phyloP scores from a whole-genome alignment of 2,113 vertebrate species.

The Nyctibius bracteatus region DNA sequence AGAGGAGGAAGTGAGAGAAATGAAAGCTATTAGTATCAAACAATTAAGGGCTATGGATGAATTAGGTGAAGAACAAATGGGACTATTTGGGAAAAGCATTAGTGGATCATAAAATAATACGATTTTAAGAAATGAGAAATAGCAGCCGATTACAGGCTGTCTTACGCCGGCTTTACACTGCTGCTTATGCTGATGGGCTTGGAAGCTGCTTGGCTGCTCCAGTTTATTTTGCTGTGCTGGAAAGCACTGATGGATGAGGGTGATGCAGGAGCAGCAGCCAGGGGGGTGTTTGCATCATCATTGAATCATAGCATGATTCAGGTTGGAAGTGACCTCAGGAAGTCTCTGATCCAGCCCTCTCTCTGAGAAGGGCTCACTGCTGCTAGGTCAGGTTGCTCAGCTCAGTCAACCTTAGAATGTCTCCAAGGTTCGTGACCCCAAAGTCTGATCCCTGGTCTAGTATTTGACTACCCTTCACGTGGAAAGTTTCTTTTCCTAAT shows the following conservation, averaged over 20 bases:
- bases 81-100: not conserved
- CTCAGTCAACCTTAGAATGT: not conserved
- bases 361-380: not conserved
- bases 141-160: not conserved
- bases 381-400: not conserved
- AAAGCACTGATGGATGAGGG: not conserved
- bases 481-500: not conserved
- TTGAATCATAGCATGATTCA: not conserved
- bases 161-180: not conserved
- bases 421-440: not conserved
- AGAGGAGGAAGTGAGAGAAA: not conserved
- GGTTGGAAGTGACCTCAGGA: not conserved
- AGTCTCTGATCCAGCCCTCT: not conserved
- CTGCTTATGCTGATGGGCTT: not conserved
- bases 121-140: conserved; percentile 1
- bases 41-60: conserved; percentile 3
- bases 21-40: conserved; percentile 12
- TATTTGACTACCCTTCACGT: not conserved
- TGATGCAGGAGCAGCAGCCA: not conserved
- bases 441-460: not conserved
- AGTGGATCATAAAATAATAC: conserved; percentile 6
- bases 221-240: not conserved
- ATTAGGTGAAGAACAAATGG: not conserved
- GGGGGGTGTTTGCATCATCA: not conserved
- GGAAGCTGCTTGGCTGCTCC: not conserved